Conservation (phyloP, 64 coral and sea anemone genomes). For the Stichodactyla mertensii region DNA sequence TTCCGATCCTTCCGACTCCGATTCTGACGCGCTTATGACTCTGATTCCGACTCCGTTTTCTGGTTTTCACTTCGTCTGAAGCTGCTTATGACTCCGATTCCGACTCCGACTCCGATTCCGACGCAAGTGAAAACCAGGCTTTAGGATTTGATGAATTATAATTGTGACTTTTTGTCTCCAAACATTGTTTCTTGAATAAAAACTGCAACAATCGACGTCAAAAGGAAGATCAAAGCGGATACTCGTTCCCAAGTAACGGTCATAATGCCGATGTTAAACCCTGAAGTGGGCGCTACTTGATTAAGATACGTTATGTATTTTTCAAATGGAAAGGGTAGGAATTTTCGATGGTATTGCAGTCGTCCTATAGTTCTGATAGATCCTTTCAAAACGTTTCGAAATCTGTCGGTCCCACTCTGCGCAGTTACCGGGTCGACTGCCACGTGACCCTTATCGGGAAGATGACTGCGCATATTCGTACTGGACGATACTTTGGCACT, state of each 20-base stretch:
- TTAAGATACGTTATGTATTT: constrained; percentile 67
- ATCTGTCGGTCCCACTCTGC: background rate
- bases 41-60: too few relatives aligned
- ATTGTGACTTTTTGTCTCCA: constrained; percentile 35
- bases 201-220: constrained; percentile 62
- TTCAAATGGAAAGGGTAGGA: constrained; percentile 60
- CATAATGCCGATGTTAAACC: constrained; percentile 63
- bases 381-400: constrained; percentile 24
- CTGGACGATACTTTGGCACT: background rate
- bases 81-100: too few relatives aligned
- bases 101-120: too few relatives aligned
- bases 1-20: too few relatives aligned
- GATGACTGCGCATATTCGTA: background rate
- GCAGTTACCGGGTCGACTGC: background rate
- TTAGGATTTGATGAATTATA: background rate
- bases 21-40: too few relatives aligned
- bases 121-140: too few relatives aligned
- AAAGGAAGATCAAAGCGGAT: constrained; percentile 59
- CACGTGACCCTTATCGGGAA: constrained; percentile 32
- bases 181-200: constrained; percentile 87
- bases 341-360: constrained; percentile 31
- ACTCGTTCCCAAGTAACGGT: constrained; percentile 77
- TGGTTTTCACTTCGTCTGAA: too few relatives aligned
- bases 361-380: constrained; percentile 48
- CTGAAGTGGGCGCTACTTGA: constrained; percentile 47